These are phyloP conservation scores for Atta cephalotes DNA, from an alignment of 1,140 invertebrate genomes.

Conservation along the genomic window DNA sequence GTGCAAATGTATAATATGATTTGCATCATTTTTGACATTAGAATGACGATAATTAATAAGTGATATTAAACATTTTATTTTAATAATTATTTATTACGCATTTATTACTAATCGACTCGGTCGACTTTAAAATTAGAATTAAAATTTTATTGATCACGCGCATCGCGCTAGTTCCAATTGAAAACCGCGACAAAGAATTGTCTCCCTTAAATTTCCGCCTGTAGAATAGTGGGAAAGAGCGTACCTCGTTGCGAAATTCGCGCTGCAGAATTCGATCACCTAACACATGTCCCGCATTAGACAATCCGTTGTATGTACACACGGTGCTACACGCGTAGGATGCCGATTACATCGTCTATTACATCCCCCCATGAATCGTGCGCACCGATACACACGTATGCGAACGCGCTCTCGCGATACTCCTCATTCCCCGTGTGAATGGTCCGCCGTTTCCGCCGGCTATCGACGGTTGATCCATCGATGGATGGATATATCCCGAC, in stretches of 20 bases:
- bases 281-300: constrained; percentile 71
- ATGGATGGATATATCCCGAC: constrained; percentile 13
- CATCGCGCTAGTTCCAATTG: neutral
- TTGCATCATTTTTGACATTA: neutral
- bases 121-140: constrained; percentile 21
- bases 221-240: constrained; percentile 5
- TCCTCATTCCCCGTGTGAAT: constrained; percentile 37
- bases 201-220: neutral
- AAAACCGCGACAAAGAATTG: constrained; percentile 22
- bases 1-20: neutral
- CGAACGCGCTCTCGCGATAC: constrained; percentile 14
- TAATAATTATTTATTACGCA: neutral
- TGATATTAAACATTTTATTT: constrained; percentile 4
- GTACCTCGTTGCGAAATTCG: constrained; percentile 23
- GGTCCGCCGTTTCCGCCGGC: constrained; percentile 21
- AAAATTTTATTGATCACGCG: neutral
- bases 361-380: constrained; percentile 60
- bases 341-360: constrained; percentile 72
- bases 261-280: constrained; percentile 55
- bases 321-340: constrained; percentile 67
- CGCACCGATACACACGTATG: constrained; percentile 24
- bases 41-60: neutral
- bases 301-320: constrained; percentile 63
- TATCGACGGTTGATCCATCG: constrained; percentile 55
- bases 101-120: neutral